A percentile compares a stretch with the other conserved stretches of the same genome.
These are phyloP conservation scores for Desmodus rotundus DNA, from an alignment of 2,113 vertebrate species.

Conservation along the genomic window DNA sequence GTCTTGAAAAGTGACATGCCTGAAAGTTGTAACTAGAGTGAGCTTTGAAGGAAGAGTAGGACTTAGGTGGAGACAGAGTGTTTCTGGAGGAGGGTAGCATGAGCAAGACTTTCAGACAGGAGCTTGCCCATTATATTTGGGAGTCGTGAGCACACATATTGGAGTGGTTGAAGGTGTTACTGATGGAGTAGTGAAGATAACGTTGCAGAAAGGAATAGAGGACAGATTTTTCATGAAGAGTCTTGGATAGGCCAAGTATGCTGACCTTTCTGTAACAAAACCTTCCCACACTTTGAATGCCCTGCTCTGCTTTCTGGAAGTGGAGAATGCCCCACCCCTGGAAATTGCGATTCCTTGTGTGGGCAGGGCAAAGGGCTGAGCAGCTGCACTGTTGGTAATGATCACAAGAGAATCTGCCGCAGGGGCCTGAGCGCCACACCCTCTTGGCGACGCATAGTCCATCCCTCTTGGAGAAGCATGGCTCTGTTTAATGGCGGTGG, in stretches of 20 bases:
- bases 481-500: background rate
- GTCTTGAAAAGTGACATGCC: background rate
- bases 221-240: background rate
- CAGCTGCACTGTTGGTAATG: background rate
- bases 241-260: background rate
- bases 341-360: background rate
- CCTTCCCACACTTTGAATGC: background rate
- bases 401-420: background rate
- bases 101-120: background rate
- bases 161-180: background rate
- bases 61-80: background rate
- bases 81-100: rapidly evolving
- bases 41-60: background rate
- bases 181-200: background rate
- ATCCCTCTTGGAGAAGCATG: background rate
- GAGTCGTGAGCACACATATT: background rate
- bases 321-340: background rate
- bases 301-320: background rate
- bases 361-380: background rate
- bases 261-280: background rate
- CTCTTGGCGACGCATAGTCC: too few relatives aligned
- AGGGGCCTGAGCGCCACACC: rapidly evolving
- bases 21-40: background rate
- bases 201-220: background rate
- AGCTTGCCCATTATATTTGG: rapidly evolving